Evolutionary conservation across 92 coral and sea anemone species (phyloP), one percentile per base, ranked within the genome.

Genomic region (Anthopleura xanthogrammica): DNA sequence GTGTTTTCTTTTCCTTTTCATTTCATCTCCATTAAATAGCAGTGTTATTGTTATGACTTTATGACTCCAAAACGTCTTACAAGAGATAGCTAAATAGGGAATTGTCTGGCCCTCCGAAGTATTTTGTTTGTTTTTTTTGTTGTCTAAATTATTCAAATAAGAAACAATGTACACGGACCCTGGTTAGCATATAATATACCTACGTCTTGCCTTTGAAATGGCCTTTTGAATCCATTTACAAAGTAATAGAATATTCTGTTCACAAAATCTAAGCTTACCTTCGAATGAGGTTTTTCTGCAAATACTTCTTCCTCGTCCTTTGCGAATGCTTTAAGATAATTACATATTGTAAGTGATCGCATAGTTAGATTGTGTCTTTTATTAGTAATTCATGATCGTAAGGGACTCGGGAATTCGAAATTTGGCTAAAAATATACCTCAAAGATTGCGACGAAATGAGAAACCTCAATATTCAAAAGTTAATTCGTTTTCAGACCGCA

Each of bases 271-370:
- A 68, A 68, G 0, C 52, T 83, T 84, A 75, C 81, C 80, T 62
- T 77, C 12, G 50, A 16, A n/a, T 5, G 17, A 23, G 77, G 65
- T 36, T 62, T 77, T 77, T 84, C 87, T 60, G 75, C 81, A 77
- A 84, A 84, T 2, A 84, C 87, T n/a, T 80, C 90, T 14, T 48
- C 86, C 36, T 87, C 93, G 46, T 90, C 93, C 77, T 77, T 87
- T n/a, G 82, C 77, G 22, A 87, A 87, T 68, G 93, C 93, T 90
- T 8, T 14, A 75, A 75, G 65, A 40, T 6, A 40, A 20, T 68
- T 29, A 80, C n/a, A 52, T 80, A 8, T 41, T 3, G 72, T 64
- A 58, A 65, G 83, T 8, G 57, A 68, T 43, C 74, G 42, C 42
- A 68, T 29, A 7, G 39, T 6, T 65, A 65, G 72, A 65, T 65